Evolutionary conservation across 2,797 vertebrate genomes (phyloP).

Genomic region (Poliocrania exsul): DNA sequence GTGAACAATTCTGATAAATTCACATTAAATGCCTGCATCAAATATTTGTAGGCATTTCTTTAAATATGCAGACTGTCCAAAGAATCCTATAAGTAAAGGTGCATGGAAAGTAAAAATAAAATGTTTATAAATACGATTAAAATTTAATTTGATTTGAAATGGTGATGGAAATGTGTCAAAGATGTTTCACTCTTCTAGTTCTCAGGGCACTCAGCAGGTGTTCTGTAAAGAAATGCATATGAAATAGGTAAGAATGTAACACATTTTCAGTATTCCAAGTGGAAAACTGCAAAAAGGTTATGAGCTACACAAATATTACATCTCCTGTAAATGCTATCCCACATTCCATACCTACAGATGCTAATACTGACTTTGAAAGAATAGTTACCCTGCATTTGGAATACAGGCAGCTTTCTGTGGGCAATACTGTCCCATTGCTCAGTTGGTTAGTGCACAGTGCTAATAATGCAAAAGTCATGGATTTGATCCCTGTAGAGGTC

Average conservation of each 20-base stretch:
- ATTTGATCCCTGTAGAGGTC: neutral
- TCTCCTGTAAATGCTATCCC: neutral
- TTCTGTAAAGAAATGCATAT: neutral
- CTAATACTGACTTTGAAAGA: neutral
- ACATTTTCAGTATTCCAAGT: neutral
- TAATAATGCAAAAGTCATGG: neutral
- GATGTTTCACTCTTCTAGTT: neutral
- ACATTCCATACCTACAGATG: neutral
- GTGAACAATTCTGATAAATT: neutral
- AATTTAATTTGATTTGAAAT: constrained; percentile 4
- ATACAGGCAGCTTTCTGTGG: neutral
- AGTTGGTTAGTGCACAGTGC: neutral
- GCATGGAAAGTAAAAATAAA: neutral
- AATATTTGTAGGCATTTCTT: neutral
- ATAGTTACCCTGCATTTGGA: neutral
- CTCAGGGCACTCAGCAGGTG: neutral
- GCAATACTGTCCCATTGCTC: neutral
- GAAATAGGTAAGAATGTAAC: constrained; percentile 4
- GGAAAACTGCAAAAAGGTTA: neutral
- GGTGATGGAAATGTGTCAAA: neutral
- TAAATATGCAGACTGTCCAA: neutral
- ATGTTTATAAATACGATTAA: neutral
- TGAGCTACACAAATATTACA: neutral
- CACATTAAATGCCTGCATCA: neutral
- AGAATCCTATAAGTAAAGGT: neutral